A percentile compares a stretch with the other conserved stretches of the same genome.
Conservation (phyloP, 2,888 invertebrate genomes). For the Spicauda simplicius region DNA sequence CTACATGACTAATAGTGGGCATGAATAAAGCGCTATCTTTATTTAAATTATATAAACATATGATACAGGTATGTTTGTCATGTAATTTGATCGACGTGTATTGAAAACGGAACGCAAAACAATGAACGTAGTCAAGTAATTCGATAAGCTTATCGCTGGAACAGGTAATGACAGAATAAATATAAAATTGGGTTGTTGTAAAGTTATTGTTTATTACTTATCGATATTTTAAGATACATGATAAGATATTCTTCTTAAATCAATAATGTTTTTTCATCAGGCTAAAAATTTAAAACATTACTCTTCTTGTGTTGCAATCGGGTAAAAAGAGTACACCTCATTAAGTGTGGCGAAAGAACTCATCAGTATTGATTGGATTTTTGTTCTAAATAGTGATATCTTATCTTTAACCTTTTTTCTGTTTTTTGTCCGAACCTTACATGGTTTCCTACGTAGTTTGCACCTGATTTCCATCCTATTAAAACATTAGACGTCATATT, state of each 20-base stretch:
- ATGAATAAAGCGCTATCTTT: background rate
- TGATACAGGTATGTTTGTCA: slow-evolving; percentile 1
- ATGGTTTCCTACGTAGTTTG: no score
- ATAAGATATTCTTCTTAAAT: background rate
- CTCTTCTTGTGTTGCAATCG: no score
- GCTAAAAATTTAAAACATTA: no score
- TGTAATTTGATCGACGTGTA: background rate
- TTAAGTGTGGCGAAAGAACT: no score
- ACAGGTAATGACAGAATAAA: background rate
- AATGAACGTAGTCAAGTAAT: background rate
- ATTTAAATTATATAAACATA: background rate
- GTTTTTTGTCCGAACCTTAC: no score
- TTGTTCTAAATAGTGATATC: no score
- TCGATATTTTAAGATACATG: background rate
- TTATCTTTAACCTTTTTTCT: no score
- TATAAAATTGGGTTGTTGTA: background rate
- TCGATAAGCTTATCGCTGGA: slow-evolving; percentile 11
- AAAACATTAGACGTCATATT: no score
- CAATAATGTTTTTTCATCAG: background rate
- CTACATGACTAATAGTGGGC: background rate
- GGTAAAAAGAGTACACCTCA: background rate
- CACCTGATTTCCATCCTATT: no score
- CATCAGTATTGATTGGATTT: no score
- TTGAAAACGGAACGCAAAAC: background rate
- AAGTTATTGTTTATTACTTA: background rate